Evolutionary conservation across 1,140 invertebrate genomes (phyloP).

Genomic region (Diabrotica undecimpunctata): DNA sequence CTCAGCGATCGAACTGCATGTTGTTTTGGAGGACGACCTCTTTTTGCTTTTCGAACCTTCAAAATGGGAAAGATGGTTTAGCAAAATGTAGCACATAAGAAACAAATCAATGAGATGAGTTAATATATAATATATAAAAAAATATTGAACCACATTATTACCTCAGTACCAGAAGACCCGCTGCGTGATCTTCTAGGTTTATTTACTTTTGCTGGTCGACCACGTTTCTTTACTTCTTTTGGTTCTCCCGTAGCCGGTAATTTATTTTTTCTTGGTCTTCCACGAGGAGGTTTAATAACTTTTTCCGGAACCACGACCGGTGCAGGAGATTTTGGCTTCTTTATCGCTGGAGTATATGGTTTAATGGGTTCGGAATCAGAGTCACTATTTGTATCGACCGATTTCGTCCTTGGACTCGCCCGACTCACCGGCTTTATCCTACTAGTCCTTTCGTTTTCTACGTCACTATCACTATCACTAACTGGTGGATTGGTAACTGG

Average conservation of each 20-base stretch:
- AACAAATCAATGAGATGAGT: too few relatives aligned
- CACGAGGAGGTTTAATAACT: constrained; percentile 35
- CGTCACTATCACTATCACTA: constrained; percentile 37
- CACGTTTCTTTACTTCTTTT: constrained; percentile 37
- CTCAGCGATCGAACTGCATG: constrained; percentile 30
- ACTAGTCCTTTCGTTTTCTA: constrained; percentile 34
- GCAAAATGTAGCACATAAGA: too few relatives aligned
- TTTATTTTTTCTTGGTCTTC: constrained; percentile 48
- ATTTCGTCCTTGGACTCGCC: constrained; percentile 39
- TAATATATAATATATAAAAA: too few relatives aligned
- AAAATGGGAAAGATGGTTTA: neutral
- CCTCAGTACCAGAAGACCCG: constrained; percentile 25
- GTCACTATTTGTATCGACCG: constrained; percentile 35
- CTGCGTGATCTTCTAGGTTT: constrained; percentile 22
- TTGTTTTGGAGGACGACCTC: constrained; percentile 30
- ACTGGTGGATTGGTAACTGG: constrained; percentile 25
- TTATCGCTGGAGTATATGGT: neutral
- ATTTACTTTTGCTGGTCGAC: constrained; percentile 40
- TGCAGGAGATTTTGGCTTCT: constrained; percentile 11
- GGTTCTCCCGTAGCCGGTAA: constrained; percentile 27
- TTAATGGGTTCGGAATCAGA: constrained; percentile 30
- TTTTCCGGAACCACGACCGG: constrained; percentile 5
- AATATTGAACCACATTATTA: neutral
- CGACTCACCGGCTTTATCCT: constrained; percentile 35
- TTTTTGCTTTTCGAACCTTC: constrained; percentile 19